Evolutionary conservation across 2,113 vertebrate species (phyloP), one percentile per base, ranked within the genome.

Genomic region (Tyto alba): DNA sequence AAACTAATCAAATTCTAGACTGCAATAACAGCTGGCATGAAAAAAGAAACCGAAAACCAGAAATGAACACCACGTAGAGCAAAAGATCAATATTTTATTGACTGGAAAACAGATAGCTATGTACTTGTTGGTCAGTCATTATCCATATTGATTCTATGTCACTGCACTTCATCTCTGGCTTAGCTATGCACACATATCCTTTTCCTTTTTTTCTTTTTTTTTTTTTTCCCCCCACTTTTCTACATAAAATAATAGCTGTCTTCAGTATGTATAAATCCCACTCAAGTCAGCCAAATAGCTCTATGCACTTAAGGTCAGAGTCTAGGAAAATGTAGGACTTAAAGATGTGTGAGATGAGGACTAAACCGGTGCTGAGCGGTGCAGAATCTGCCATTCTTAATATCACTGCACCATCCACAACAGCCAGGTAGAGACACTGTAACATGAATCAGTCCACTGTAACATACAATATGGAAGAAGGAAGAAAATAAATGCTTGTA

Each of bases 51-150:
- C 60, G 48, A 73, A 91, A 92, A 67, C 0, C 4, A 43, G 87
- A 93, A 92, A 85, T 45, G 72, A 85, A 85, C 20, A 89, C 48
- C 59, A 85, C 0, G 0, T 15, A 69, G 29, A 88, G 53, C 10
- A 88, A 66, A 93, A 82, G 74, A 83, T 92, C 87, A 66, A 76
- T 96, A 66, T 79, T 89, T 93, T 95, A 95, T 96, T 82, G 94
- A 91, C 71, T 88, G 40, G 56, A 85, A 88, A 94, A 74, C 27
- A 80, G 26, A 56, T 19, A 2, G 4, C 66, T 63, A 10, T 79
- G 55, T 62, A 82, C 32, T 82, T 17, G 6, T 47, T 83, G 59
- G 59, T 93, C 72, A 88, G 82, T 83, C 67, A 77, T 85, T 77
- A 62, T 53, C 75, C 7, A 5, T 32, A 93, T 23, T 57, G 86